Evolutionary conservation across 2,113 vertebrate genomes (phyloP).

Genomic region (Sapajus apella): DNA sequence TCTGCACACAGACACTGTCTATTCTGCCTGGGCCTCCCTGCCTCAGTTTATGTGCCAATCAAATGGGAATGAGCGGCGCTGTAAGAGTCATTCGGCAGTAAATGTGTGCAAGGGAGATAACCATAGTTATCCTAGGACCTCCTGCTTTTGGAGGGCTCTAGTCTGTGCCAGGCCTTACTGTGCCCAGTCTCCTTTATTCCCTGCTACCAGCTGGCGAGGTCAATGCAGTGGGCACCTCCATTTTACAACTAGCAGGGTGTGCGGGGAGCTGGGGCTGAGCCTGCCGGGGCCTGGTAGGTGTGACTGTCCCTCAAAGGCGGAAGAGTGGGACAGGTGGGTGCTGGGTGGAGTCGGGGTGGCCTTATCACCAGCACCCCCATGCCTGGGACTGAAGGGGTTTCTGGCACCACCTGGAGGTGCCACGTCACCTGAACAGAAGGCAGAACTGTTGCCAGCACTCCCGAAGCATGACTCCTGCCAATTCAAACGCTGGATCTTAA

Average conservation of each 20-base stretch:
- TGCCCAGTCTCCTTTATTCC: not conserved
- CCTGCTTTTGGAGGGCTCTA: fast-evolving
- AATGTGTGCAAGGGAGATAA: fast-evolving
- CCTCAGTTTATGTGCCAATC: not conserved
- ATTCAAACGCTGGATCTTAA: constrained; percentile 7
- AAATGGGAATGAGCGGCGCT: not conserved
- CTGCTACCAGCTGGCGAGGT: not conserved
- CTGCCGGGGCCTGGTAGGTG: not conserved
- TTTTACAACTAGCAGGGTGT: not conserved
- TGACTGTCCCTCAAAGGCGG: not conserved
- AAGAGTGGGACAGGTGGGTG: not conserved
- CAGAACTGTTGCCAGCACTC: not conserved
- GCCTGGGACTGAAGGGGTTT: constrained; percentile 19
- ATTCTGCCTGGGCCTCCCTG: not conserved
- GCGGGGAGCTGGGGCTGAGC: not conserved
- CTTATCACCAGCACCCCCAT: not conserved
- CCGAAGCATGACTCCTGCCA: not conserved
- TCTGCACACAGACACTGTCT: fast-evolving
- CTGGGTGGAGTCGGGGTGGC: not conserved
- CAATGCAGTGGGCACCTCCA: not conserved
- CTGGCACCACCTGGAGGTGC: not conserved
- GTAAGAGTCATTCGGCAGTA: not conserved
- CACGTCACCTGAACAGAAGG: constrained; percentile 64
- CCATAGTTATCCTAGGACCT: not conserved
- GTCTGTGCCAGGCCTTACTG: not conserved